Base-by-base conservation (phyloP, 2,888 invertebrate species). In the Podotricha telesiphe region DNA sequence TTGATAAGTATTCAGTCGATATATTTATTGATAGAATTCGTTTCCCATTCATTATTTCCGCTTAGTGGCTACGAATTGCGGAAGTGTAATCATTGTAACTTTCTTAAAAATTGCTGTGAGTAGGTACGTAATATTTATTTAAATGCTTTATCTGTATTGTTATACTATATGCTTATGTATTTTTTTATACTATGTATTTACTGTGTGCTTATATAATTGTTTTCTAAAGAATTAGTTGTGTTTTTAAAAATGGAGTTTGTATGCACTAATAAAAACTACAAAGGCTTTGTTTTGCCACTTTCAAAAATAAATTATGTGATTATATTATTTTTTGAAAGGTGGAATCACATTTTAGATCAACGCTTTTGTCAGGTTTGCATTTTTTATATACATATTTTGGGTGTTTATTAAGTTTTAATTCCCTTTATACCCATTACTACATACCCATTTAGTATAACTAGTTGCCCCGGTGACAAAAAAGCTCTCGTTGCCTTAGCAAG, bases 11-110 rank as follows among this genome's bases (percentile, higher is more conserved):
- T 45, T 59, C 4, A 59, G 45, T 45, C 22, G n/a, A 59, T 28
- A 62, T 7, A 34, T 51, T 51, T 64, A 37, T 53, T 62, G 62
- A 67, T 53, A 47, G 61, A 20, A 58, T 58, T 62, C 19, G 48
- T 62, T 47, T 58, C 58, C 37, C 56, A 47, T 65, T 65, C 37
- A 56, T 48, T 66, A 59, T 66, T 67, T 67, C 59, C 50, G 66
- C 28, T 66, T 51, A 48, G 34, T 62, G 47, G 48, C 62, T 62
- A 62, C 34, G 66, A 51, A 66, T 59, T 50, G 40, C 66, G 66
- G 66, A 66, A 66, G 45, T 42, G 59, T 66, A 15, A 48, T 59
- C 15, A 66, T 42, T 50, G 40, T 47, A 62, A 48, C 62, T 62
- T 62, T 62, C 62, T 62, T 62, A 48, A 62, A 55, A 62, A 62